phyloP scores from a whole-genome alignment of 2,888 invertebrate species.

The Drosophila mimetica region DNA sequence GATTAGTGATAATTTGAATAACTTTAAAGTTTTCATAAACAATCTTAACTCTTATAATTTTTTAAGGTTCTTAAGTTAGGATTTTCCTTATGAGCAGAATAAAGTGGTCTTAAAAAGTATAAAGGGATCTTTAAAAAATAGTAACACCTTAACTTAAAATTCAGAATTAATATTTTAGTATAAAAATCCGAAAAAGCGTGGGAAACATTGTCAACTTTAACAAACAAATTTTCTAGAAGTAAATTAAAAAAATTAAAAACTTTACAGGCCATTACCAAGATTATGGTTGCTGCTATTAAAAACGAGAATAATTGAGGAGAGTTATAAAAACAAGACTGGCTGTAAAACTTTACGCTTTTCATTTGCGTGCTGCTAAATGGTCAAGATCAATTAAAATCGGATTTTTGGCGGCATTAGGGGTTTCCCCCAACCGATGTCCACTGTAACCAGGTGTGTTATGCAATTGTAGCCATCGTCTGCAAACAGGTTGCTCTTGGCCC shows the following conservation, averaged over 20 bases:
- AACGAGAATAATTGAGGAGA: constrained; percentile 6
- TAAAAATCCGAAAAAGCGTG: neutral
- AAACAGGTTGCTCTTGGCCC: constrained; percentile 43
- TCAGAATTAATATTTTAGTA: too few species aligned
- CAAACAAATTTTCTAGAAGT: neutral
- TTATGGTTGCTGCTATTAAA: neutral
- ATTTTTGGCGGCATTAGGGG: constrained; percentile 8
- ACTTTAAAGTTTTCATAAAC: neutral
- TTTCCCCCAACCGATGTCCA: constrained; percentile 1
- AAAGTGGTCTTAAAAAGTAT: too few species aligned
- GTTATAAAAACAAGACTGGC: neutral
- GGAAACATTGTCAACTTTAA: neutral
- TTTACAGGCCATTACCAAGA: neutral
- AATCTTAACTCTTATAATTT: neutral
- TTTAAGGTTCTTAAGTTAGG: too few species aligned
- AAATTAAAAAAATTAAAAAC: neutral
- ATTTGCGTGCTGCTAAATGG: constrained; percentile 35
- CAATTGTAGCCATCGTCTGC: constrained; percentile 40
- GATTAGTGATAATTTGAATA: neutral
- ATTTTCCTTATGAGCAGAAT: too few species aligned
- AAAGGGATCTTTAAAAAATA: too few species aligned
- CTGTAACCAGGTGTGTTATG: constrained; percentile 32
- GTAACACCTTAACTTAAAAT: too few species aligned
- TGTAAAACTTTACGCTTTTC: neutral
- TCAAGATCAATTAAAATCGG: constrained; percentile 30